These are phyloP conservation scores for Porites lutea DNA, from an alignment of 64 coral and sea anemone genomes.

Conservation along the genomic window DNA sequence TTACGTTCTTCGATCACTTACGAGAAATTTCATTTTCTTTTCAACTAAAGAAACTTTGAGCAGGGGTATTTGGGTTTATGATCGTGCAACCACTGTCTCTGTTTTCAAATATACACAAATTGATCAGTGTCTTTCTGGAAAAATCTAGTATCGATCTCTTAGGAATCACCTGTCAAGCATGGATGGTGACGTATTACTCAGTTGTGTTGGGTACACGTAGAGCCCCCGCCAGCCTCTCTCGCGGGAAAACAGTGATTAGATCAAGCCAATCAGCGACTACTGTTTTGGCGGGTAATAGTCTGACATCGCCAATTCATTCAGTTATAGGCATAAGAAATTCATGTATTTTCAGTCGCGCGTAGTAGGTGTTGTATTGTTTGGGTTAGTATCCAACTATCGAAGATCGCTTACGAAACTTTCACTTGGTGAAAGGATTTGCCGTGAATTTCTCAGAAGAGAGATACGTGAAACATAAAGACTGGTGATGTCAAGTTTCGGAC, in stretches of 20 bases:
- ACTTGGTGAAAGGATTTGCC: not conserved
- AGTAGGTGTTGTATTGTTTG: constrained; percentile 6
- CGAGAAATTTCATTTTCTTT: too few species aligned
- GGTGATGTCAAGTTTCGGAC: not conserved
- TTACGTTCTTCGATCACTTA: not conserved
- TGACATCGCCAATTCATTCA: not conserved
- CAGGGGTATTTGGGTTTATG: not conserved
- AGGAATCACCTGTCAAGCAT: not conserved
- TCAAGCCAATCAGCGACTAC: not conserved
- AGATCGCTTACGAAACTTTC: not conserved
- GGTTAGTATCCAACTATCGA: not conserved
- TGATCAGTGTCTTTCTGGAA: not conserved
- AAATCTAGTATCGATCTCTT: not conserved
- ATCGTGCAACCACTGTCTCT: not conserved
- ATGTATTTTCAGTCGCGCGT: not conserved
- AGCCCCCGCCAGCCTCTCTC: not conserved
- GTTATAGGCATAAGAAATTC: not conserved
- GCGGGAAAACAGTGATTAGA: not conserved
- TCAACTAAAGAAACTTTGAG: not conserved
- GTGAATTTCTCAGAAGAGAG: not conserved
- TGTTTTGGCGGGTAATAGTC: not conserved
- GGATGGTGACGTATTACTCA: not conserved
- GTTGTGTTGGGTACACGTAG: not conserved
- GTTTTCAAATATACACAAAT: not conserved
- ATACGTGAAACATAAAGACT: not conserved